Percentiles rank a stretch among this genome's conserved stretches.
These are phyloP conservation scores for Rhagium mordax DNA, from an alignment of 2,888 invertebrate genomes.

Conservation along the genomic window DNA sequence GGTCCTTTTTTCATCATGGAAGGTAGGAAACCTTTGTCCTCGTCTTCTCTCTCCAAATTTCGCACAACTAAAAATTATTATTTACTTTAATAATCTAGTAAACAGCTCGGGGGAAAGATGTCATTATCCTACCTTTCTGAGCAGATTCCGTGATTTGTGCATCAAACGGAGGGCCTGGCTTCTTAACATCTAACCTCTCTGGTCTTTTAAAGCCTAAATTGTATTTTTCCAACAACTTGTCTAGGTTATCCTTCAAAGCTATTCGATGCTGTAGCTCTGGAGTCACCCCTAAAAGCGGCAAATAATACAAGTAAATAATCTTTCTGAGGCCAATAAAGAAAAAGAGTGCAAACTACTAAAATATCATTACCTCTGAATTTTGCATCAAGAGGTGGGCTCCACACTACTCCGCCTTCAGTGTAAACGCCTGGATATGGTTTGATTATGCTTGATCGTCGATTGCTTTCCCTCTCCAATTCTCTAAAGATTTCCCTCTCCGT, in stretches of 20 bases:
- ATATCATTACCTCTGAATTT: conserved; percentile 33
- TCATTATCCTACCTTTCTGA: conserved; percentile 44
- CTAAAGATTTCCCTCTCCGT: conserved; percentile 57
- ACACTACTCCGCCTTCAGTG: conserved; percentile 76
- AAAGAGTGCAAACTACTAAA: too few species aligned
- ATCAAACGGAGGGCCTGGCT: conserved; percentile 90
- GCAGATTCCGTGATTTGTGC: conserved; percentile 72
- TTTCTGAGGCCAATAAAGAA: too few species aligned
- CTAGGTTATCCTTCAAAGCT: conserved; percentile 69
- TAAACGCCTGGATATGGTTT: conserved; percentile 69
- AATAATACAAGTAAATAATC: background rate
- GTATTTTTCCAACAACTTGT: conserved; percentile 75
- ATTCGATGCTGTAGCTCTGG: conserved; percentile 38
- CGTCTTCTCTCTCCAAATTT: background rate
- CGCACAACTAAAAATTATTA: background rate
- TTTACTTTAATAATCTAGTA: background rate
- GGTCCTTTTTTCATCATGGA: conserved; percentile 69
- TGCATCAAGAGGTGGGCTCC: conserved; percentile 43
- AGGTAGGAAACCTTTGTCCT: conserved; percentile 44
- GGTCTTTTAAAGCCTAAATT: conserved; percentile 88
- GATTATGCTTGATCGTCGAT: conserved; percentile 45
- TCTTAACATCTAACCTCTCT: conserved; percentile 93
- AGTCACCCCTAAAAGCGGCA: conserved; percentile 40
- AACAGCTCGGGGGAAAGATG: too few species aligned
- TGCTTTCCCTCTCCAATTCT: conserved; percentile 58